Evolutionary conservation across 2,888 invertebrate species (phyloP).

Genomic region (Ectobius pallidus): DNA sequence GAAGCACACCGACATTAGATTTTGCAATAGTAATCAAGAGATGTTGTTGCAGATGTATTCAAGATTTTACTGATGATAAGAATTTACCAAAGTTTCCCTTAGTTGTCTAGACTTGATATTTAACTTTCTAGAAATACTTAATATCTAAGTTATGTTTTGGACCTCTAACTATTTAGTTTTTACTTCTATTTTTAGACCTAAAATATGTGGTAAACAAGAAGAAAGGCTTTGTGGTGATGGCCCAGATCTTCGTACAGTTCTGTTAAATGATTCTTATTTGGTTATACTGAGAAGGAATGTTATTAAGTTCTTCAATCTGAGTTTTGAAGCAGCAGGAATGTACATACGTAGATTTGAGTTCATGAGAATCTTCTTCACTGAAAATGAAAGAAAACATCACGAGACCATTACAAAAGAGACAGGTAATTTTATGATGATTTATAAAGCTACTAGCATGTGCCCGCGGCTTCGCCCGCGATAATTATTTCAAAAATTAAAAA

Average conservation of each 20-base stretch:
- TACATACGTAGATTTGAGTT: slow-evolving; percentile 70
- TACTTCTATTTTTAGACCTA: slow-evolving; percentile 66
- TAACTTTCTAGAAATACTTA: too few species aligned
- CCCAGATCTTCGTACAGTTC: slow-evolving; percentile 71
- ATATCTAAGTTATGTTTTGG: too few species aligned
- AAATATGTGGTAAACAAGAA: slow-evolving; percentile 82
- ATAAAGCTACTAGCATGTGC: too few species aligned
- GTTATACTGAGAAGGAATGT: slow-evolving; percentile 63
- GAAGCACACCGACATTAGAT: too few species aligned
- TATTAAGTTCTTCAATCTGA: slow-evolving; percentile 61
- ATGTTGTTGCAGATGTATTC: too few species aligned
- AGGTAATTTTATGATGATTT: slow-evolving; percentile 50
- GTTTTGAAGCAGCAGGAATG: slow-evolving; percentile 65
- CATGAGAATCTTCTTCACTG: slow-evolving; percentile 71
- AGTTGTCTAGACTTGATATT: too few species aligned
- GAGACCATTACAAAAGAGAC: slow-evolving; percentile 67
- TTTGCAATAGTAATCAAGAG: too few species aligned
- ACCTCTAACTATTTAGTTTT: too few species aligned
- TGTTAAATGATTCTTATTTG: slow-evolving; percentile 70
- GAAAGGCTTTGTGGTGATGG: slow-evolving; percentile 76
- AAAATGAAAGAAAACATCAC: slow-evolving; percentile 70
- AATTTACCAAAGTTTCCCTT: too few species aligned
- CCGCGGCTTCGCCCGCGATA: too few species aligned
- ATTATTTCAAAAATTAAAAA: too few species aligned
- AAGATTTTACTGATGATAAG: too few species aligned